phyloP scores from a whole-genome alignment of 2,888 invertebrate species.

The Blomia tropicalis region DNA sequence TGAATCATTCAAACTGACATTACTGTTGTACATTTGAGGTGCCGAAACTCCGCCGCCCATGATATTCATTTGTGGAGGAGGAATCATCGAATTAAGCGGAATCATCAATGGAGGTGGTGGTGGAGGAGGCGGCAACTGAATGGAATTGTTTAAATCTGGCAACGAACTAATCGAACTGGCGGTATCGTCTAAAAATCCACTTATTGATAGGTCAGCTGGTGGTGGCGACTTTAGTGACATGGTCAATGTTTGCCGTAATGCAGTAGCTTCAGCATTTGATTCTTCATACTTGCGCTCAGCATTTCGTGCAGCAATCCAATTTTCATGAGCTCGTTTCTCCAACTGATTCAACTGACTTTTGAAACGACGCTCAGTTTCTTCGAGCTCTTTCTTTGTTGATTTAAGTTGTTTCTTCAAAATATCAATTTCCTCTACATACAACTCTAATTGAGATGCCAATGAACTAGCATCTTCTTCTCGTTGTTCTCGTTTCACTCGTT shows the following conservation, averaged over 20 bases:
- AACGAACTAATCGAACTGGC: slow-evolving; percentile 19
- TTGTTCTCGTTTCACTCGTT: slow-evolving; percentile 19
- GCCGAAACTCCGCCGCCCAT: not conserved
- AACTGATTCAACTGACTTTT: slow-evolving; percentile 17
- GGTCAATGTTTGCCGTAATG: slow-evolving; percentile 18
- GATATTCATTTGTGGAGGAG: no score
- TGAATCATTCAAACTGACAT: not conserved
- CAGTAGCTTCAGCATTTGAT: slow-evolving; percentile 22
- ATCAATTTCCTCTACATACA: slow-evolving; percentile 19
- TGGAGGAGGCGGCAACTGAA: not conserved
- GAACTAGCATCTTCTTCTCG: slow-evolving; percentile 22
- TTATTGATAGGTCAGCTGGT: slow-evolving; percentile 1
- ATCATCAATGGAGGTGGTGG: not conserved
- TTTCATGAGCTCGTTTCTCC: slow-evolving; percentile 23
- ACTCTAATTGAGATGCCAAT: slow-evolving; percentile 16
- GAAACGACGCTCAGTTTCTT: slow-evolving; percentile 22
- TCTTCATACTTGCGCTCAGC: slow-evolving; percentile 20
- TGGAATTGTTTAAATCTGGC: not conserved
- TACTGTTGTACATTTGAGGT: not conserved
- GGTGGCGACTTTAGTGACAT: slow-evolving; percentile 21
- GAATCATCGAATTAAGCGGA: not conserved
- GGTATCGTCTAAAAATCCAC: slow-evolving; percentile 18
- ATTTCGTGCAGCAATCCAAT: slow-evolving; percentile 21
- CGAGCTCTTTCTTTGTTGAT: slow-evolving; percentile 23
- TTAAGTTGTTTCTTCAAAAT: slow-evolving; percentile 19